Percentiles rank a stretch among this genome's conserved stretches.
phyloP scores from a whole-genome alignment of 2,113 vertebrate genomes.

The Lonchura striata region DNA sequence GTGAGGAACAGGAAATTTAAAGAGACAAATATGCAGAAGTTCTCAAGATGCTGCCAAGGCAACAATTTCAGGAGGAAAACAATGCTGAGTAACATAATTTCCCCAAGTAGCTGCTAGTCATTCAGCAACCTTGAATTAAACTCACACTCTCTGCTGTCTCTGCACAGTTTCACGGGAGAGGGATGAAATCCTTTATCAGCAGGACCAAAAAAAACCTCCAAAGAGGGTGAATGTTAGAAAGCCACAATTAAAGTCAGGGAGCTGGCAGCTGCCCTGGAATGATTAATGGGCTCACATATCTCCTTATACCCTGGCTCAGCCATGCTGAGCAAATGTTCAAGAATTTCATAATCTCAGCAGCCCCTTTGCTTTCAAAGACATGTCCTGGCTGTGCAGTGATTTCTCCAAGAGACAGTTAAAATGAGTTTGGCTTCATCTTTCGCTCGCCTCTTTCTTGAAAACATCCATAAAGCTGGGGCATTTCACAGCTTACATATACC shows the following conservation, averaged over 20 bases:
- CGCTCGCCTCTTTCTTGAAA: not conserved
- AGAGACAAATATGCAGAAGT: not conserved
- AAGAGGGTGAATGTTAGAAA: slow-evolving; percentile 6
- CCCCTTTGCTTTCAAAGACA: not conserved
- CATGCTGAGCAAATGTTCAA: not conserved
- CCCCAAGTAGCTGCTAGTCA: slow-evolving; percentile 7
- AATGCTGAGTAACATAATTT: slow-evolving; percentile 19
- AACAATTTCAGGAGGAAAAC: slow-evolving; percentile 27
- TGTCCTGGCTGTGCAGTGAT: not conserved
- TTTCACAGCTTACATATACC: not conserved
- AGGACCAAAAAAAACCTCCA: not conserved
- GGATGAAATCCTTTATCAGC: slow-evolving; percentile 3
- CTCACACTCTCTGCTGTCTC: not conserved
- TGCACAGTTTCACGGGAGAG: not conserved
- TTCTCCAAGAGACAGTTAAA: not conserved
- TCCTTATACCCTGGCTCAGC: not conserved
- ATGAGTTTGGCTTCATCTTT: not conserved
- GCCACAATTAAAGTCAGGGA: slow-evolving; percentile 21
- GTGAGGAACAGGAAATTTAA: slow-evolving; percentile 11
- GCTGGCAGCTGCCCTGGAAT: not conserved
- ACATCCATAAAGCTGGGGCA: not conserved
- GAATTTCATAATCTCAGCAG: slow-evolving; percentile 1
- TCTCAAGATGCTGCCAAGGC: not conserved
- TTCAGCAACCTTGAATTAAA: slow-evolving; percentile 21
- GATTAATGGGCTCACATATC: slow-evolving; percentile 13